Evolutionary conservation across 1,140 invertebrate species (phyloP).

Genomic region (Bombus confusus): DNA sequence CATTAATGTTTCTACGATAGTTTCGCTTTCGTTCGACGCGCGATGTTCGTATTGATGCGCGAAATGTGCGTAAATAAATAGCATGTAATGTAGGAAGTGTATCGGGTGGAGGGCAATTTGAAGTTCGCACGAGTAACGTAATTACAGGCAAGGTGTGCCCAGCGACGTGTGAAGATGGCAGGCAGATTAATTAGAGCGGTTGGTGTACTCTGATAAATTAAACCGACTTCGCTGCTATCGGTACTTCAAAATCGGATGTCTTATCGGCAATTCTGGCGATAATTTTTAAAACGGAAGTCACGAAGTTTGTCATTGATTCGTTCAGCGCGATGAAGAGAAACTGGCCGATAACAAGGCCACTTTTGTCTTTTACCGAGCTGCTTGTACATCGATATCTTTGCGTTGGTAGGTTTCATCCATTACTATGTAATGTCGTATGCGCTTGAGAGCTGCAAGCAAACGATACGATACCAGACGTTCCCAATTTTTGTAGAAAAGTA

Average conservation of each 20-base stretch:
- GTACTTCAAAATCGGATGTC: no score
- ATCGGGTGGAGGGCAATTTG: constrained; percentile 42
- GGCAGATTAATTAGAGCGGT: constrained; percentile 78
- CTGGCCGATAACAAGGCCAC: no score
- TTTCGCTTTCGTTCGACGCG: not conserved
- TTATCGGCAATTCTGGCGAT: not conserved
- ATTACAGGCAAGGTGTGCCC: constrained; percentile 76
- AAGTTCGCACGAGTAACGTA: constrained; percentile 68
- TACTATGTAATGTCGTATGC: no score
- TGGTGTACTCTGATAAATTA: constrained; percentile 31
- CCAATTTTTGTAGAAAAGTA: no score
- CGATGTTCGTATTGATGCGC: not conserved
- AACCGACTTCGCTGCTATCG: not conserved
- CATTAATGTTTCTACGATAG: not conserved
- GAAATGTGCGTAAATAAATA: not conserved
- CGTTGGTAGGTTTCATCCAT: not conserved
- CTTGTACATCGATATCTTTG: no score
- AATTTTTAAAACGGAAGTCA: not conserved
- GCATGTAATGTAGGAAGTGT: constrained; percentile 18
- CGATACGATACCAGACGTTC: no score
- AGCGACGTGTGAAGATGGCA: constrained; percentile 76
- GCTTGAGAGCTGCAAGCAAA: no score
- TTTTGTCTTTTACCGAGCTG: no score
- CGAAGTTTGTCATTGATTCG: not conserved
- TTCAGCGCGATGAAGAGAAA: not conserved